A percentile compares a stretch with the other conserved stretches of the same genome.
phyloP scores from a whole-genome alignment of 2,888 invertebrate genomes.

The Dichetophora obliterata region DNA sequence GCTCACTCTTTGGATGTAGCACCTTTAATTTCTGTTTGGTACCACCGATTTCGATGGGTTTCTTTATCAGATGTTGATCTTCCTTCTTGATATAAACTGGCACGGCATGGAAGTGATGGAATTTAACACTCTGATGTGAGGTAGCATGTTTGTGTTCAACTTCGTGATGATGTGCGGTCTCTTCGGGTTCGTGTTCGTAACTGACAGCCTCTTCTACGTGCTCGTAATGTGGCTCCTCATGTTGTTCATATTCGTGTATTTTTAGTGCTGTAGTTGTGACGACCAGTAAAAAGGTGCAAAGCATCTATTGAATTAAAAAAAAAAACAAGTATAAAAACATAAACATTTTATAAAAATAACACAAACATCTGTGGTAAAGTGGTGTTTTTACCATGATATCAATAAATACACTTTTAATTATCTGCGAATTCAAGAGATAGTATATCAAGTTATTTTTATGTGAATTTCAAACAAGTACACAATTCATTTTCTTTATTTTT shows the following conservation, averaged over 20 bases:
- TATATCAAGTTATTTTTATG: no score
- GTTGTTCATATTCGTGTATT: slow-evolving; percentile 60
- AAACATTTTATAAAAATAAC: no score
- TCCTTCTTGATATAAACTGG: slow-evolving; percentile 80
- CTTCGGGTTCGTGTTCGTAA: slow-evolving; percentile 59
- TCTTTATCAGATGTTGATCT: slow-evolving; percentile 75
- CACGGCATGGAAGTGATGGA: slow-evolving; percentile 79
- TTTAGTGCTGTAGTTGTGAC: slow-evolving; percentile 56
- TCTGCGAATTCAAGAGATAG: no score
- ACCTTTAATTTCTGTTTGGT: slow-evolving; percentile 74
- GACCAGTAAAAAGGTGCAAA: slow-evolving; percentile 52
- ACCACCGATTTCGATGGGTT: slow-evolving; percentile 76
- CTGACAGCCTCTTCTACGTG: slow-evolving; percentile 56
- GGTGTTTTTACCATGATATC: no score
- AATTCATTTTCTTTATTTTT: no score
- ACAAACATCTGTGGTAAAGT: no score
- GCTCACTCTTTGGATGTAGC: slow-evolving; percentile 75
- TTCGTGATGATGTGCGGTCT: slow-evolving; percentile 73
- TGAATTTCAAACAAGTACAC: no score
- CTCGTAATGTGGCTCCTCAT: slow-evolving; percentile 50
- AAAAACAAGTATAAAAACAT: no score
- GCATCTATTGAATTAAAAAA: slow-evolving; percentile 51
- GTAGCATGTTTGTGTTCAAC: slow-evolving; percentile 78
- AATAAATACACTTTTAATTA: no score
- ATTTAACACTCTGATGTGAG: slow-evolving; percentile 79